Percentiles rank a stretch among this genome's conserved stretches.
Evolutionary conservation across 2,888 invertebrate genomes (phyloP).

Genomic region (Cactoblastis cactorum): DNA sequence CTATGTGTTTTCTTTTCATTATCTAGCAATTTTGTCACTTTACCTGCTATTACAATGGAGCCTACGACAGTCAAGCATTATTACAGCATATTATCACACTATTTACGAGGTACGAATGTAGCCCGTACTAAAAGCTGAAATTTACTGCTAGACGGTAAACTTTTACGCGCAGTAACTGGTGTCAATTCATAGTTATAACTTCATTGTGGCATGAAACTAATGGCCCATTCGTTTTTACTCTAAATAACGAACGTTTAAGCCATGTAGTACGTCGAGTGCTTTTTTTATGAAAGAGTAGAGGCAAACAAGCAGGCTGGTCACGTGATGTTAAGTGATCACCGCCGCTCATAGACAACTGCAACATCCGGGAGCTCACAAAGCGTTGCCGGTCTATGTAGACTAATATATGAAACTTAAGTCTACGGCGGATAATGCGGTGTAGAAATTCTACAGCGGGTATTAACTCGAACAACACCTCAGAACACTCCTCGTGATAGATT

Average conservation of each 20-base stretch:
- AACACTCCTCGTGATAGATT: too few relatives aligned
- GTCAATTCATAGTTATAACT: slow-evolving; percentile 14
- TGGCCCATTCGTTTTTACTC: background rate
- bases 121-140: slow-evolving; percentile 17
- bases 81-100: slow-evolving; percentile 15
- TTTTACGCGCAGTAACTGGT: slow-evolving; percentile 7
- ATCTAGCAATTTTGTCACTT: background rate
- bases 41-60: background rate
- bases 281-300: too few relatives aligned
- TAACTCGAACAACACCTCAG: too few relatives aligned
- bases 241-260: background rate
- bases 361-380: too few relatives aligned
- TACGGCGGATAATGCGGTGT: too few relatives aligned
- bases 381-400: too few relatives aligned
- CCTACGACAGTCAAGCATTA: background rate
- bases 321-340: too few relatives aligned
- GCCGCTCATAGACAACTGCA: too few relatives aligned
- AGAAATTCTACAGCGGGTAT: too few relatives aligned
- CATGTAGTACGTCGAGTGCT: too few relatives aligned
- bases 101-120: slow-evolving; percentile 18
- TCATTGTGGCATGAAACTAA: slow-evolving; percentile 2
- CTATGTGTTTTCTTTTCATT: background rate
- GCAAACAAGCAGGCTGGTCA: too few relatives aligned
- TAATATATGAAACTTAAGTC: too few relatives aligned
- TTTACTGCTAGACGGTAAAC: slow-evolving; percentile 14